phyloP scores from a whole-genome alignment of 1,140 invertebrate species.

The Lerema accius region DNA sequence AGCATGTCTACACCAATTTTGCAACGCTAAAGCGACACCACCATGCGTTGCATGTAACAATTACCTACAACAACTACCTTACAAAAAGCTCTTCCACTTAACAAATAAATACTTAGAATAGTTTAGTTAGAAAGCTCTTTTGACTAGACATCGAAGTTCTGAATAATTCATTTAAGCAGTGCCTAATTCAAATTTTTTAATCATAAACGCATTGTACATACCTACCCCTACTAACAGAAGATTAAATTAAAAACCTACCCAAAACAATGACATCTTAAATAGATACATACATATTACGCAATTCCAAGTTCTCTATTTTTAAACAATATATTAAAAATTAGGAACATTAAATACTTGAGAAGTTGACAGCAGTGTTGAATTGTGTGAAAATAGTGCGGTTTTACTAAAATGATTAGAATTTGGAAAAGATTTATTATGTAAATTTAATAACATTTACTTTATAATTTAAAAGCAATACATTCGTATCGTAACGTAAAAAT shows the following conservation, averaged over 20 bases:
- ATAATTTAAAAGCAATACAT: conserved; percentile 24
- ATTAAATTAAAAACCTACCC: background rate
- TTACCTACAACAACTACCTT: conserved; percentile 72
- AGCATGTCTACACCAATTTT: conserved; percentile 40
- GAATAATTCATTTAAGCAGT: conserved; percentile 16
- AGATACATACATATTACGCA: background rate
- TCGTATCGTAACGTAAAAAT: conserved; percentile 18
- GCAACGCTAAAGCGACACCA: conserved; percentile 44
- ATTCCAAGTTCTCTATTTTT: background rate
- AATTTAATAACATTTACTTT: background rate
- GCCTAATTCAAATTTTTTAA: conserved; percentile 2
- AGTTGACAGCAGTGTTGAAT: no score
- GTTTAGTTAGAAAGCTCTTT: conserved; percentile 72
- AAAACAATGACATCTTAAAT: background rate
- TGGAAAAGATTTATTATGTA: background rate
- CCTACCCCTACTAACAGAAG: background rate
- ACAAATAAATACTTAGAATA: conserved; percentile 63
- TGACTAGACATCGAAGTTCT: conserved; percentile 53
- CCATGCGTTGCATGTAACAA: conserved; percentile 44
- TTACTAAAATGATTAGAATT: background rate
- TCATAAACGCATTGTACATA: background rate
- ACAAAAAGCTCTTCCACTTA: conserved; percentile 77
- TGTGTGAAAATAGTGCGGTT: no score
- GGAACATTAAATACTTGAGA: background rate
- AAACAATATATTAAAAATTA: background rate